Evolutionary conservation across 2,888 invertebrate species (phyloP).

Genomic region (Dicyrtoma fusca): DNA sequence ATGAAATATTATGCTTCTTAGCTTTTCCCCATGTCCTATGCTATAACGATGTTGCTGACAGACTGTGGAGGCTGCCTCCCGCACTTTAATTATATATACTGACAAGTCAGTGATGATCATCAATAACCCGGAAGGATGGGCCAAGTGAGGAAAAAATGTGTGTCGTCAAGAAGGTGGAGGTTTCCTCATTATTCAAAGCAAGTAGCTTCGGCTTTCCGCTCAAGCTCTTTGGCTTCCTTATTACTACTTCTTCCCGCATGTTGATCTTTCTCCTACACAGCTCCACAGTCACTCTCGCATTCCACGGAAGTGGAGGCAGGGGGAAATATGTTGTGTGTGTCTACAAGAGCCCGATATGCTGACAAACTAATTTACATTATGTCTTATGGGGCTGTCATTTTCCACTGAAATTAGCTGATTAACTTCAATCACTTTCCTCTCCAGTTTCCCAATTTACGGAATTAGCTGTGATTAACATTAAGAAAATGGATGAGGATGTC

Average conservation of each 20-base stretch:
- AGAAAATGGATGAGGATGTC: slow-evolving; percentile 3
- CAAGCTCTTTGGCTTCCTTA: neutral
- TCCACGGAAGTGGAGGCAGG: too few relatives aligned
- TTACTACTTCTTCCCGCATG: slow-evolving; percentile 1
- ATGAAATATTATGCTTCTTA: too few relatives aligned
- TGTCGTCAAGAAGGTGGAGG: neutral
- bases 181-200: slow-evolving; percentile 17
- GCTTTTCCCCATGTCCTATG: too few relatives aligned
- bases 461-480: slow-evolving; percentile 29
- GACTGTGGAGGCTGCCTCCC: too few relatives aligned
- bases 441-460: slow-evolving; percentile 20
- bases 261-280: slow-evolving; percentile 6
- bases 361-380: slow-evolving; percentile 35
- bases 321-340: too few relatives aligned
- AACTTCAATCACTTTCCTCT: slow-evolving; percentile 18
- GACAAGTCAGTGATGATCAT: too few relatives aligned
- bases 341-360: neutral
- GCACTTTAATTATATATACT: too few relatives aligned
- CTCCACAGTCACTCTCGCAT: neutral
- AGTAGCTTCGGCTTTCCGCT: neutral
- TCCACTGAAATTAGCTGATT: slow-evolving; percentile 30
- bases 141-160: neutral
- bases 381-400: slow-evolving; percentile 23
- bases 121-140: neutral
- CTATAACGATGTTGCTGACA: too few relatives aligned